Conservation (phyloP, 2,113 vertebrate species). For the Neogobius melanostomus region DNA sequence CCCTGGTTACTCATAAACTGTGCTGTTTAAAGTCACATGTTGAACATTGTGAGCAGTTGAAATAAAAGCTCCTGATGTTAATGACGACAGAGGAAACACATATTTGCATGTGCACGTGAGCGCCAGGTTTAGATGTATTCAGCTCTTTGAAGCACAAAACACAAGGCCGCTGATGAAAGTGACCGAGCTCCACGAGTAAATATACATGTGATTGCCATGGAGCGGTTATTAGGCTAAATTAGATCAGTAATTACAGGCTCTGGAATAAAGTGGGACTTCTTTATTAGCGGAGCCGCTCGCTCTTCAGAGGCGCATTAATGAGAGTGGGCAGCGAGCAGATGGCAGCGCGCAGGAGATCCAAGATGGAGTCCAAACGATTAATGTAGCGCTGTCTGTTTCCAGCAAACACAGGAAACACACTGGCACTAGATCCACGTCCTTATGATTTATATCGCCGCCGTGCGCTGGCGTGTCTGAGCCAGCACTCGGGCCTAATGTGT, state of each 20-base stretch:
- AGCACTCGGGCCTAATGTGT: neutral
- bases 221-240: constrained; percentile 99
- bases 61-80: too few relatives aligned
- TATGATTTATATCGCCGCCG: neutral
- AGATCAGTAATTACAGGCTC: constrained; percentile 99
- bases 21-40: too few relatives aligned
- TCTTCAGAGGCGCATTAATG: constrained; percentile 73
- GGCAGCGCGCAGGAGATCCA: constrained; percentile 41
- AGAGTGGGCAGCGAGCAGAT: constrained; percentile 54
- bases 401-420: neutral
- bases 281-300: constrained; percentile 91
- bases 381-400: constrained; percentile 7
- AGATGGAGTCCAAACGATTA: constrained; percentile 21
- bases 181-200: constrained; percentile 86
- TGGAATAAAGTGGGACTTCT: constrained; percentile 96
- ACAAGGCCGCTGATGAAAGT: constrained; percentile 85
- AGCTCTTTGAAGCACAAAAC: constrained; percentile 51
- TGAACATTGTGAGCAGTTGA: too few relatives aligned
- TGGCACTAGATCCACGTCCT: neutral
- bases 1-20: too few relatives aligned
- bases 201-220: constrained; percentile 99
- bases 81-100: too few relatives aligned
- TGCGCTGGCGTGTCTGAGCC: neutral
- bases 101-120: too few relatives aligned
- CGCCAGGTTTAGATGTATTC: too few relatives aligned